phyloP scores from a whole-genome alignment of 1,140 invertebrate species.

The Yoshiicerus persimilis region DNA sequence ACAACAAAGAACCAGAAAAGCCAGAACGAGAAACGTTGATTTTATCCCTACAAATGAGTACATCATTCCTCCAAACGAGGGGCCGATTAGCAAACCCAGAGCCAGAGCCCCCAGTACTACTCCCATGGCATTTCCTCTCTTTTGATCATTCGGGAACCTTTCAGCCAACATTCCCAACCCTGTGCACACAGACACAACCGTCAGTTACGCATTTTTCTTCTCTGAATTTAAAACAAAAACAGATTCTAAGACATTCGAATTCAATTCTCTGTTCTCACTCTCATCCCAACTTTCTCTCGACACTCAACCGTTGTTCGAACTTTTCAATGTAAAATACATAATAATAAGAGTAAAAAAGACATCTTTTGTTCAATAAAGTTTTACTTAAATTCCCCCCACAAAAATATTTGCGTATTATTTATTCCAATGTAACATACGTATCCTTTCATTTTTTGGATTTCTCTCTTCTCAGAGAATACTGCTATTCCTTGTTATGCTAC shows the following conservation, averaged over 20 bases:
- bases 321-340: too few relatives aligned
- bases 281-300: not conserved
- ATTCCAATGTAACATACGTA: not conserved
- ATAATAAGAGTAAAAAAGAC: too few relatives aligned
- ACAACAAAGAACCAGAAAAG: slow-evolving; percentile 86
- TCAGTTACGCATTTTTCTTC: not conserved
- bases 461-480: not conserved
- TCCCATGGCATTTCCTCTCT: slow-evolving; percentile 96
- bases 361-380: too few relatives aligned
- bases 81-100: slow-evolving; percentile 90
- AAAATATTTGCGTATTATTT: too few relatives aligned
- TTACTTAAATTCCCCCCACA: too few relatives aligned
- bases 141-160: slow-evolving; percentile 88
- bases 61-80: slow-evolving; percentile 97
- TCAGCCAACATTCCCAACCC: slow-evolving; percentile 98
- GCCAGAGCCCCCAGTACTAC: slow-evolving; percentile 94
- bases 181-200: slow-evolving; percentile 49
- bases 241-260: not conserved
- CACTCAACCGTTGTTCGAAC: not conserved
- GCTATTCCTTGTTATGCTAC: too few relatives aligned
- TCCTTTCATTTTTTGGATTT: not conserved
- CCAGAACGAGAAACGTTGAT: slow-evolving; percentile 90
- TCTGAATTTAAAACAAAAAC: not conserved
- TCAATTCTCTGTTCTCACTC: not conserved
- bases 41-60: slow-evolving; percentile 97